Evolutionary conservation across 2,888 invertebrate species (phyloP), one percentile per base, ranked within the genome.

Genomic region (Caradrina clavipalpis): DNA sequence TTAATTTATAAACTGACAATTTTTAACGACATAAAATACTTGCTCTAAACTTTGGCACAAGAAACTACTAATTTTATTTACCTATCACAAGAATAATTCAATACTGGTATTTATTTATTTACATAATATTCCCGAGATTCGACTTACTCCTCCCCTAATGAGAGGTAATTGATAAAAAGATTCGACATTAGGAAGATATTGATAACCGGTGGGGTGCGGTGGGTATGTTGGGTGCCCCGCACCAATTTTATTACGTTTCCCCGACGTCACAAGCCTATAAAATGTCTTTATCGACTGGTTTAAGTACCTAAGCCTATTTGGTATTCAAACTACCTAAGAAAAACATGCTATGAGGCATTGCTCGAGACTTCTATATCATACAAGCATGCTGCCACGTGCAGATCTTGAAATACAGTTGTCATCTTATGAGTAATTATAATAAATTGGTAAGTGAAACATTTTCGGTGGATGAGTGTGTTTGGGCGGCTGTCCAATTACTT

Each of bases 401-500:
- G 19, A 26, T 17, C n/a, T 60, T 39, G 54, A 35, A 55, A n/a
- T 55, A 51, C 39, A 42, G 67, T 35, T 1, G 7, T 15, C 13
- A 39, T 39, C 11, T 39, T 39, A 39, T 2, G 35, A 49, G 31
- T 22, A 76, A 22, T 26, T 71, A 15, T 47, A 60, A 56, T 31
- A n/a, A 31, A 49, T 49, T 53, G 50, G 50, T n/a, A 59, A 45
- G 39, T 65, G 79, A 39, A 81, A 81, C n/a, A 91, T 81, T 82
- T 92, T 93, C 10, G 93, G 92, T 31, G 91, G 92, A 58, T 93
- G 94, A 0, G 93, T 90, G 73, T 93, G 92, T 3, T 87, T 73
- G 15, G 92, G 90, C 4, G 91, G 82, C 62, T 88, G 88, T 4
- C 90, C 90, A 49, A 93, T 81, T 35, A 94, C 88, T 26, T 81